phyloP scores from a whole-genome alignment of 1,140 invertebrate species.

The Pollicipes pollicipes region DNA sequence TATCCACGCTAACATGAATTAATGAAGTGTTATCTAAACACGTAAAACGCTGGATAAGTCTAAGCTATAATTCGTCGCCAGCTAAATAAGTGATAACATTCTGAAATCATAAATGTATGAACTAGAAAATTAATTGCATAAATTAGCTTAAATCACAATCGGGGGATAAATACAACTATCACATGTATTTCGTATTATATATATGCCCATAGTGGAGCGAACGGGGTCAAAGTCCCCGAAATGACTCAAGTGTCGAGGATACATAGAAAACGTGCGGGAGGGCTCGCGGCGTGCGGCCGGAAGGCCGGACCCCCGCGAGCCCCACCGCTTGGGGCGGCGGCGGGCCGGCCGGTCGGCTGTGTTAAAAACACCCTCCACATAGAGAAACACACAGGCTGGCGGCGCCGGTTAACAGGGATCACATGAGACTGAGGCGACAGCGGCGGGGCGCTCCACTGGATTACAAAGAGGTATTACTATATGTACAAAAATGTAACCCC shows the following conservation, averaged over 20 bases:
- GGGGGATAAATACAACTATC: neutral
- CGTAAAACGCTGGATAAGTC: neutral
- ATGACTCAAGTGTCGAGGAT: neutral
- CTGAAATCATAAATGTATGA: neutral
- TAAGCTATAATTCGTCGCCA: neutral
- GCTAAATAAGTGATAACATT: neutral
- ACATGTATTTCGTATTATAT: neutral
- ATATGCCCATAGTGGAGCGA: neutral
- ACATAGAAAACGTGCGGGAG: neutral
- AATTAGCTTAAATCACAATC: neutral
- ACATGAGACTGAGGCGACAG: neutral
- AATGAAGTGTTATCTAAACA: neutral
- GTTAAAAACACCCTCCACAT: neutral
- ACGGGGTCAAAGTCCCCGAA: neutral
- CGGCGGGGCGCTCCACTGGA: too few relatives aligned
- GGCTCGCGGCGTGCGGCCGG: too few relatives aligned
- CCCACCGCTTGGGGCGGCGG: too few relatives aligned
- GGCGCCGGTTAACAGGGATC: too few relatives aligned
- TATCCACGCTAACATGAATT: neutral
- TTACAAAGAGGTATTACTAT: neutral
- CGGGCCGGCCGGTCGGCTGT: too few relatives aligned
- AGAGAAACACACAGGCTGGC: neutral
- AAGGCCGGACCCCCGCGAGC: neutral
- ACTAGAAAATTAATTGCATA: slow-evolving; percentile 2
- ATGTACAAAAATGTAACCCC: neutral